A percentile compares a stretch with the other conserved stretches of the same genome.
Evolutionary conservation across 2,797 vertebrate species (phyloP).

Genomic region (Malurus splendens): DNA sequence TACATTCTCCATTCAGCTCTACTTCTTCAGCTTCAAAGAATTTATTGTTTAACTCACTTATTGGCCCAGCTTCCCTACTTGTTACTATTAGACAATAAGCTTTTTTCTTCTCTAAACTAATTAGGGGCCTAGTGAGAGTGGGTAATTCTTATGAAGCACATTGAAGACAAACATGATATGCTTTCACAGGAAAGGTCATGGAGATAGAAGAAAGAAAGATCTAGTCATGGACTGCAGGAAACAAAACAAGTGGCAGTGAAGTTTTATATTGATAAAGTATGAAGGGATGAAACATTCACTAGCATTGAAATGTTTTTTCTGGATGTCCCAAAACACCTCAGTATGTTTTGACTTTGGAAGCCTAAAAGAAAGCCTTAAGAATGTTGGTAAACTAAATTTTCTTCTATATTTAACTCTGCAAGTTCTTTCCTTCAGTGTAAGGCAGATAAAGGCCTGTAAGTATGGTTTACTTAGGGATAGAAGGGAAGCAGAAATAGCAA

Average conservation of each 20-base stretch:
- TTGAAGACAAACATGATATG: background rate
- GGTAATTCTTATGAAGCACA: background rate
- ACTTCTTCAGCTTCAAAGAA: background rate
- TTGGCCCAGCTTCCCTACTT: background rate
- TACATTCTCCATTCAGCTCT: background rate
- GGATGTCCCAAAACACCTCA: background rate
- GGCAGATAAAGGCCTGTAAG: background rate
- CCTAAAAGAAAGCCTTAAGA: background rate
- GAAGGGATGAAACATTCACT: background rate
- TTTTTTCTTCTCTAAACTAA: background rate
- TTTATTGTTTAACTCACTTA: background rate
- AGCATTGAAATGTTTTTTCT: background rate
- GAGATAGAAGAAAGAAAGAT: background rate
- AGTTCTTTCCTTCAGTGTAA: background rate
- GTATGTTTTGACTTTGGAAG: background rate
- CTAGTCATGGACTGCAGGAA: background rate
- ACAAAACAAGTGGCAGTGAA: background rate
- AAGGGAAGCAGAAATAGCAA: background rate
- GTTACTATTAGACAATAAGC: background rate
- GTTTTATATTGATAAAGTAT: background rate
- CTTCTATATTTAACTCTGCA: background rate
- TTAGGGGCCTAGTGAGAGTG: background rate
- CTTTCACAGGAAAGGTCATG: background rate
- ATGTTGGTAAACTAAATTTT: background rate
- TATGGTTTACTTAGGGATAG: background rate